Percentiles rank a stretch among this genome's conserved stretches.
Conservation (phyloP, 1,140 invertebrate species). For the Zophobas atratus region DNA sequence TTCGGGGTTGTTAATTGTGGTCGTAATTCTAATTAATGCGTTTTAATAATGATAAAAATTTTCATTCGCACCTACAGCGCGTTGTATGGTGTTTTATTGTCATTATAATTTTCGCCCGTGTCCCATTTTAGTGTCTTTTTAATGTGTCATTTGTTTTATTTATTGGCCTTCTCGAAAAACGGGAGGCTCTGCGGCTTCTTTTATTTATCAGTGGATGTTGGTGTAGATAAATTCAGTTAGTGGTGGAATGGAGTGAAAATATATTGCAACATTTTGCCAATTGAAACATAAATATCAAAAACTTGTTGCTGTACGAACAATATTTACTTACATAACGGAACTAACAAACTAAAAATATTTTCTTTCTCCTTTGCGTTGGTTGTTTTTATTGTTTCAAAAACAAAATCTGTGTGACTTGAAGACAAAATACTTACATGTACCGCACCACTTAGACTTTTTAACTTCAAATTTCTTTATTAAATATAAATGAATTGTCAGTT, state of each 20-base stretch:
- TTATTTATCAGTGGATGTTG: slow-evolving; percentile 27
- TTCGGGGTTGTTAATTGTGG: slow-evolving; percentile 28
- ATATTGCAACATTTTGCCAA: neutral
- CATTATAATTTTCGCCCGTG: slow-evolving; percentile 31
- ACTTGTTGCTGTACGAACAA: too few species aligned
- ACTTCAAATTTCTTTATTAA: too few species aligned
- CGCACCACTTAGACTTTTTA: too few species aligned
- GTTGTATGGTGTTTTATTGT: slow-evolving; percentile 29
- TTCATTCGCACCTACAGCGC: slow-evolving; percentile 30
- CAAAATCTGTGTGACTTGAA: too few species aligned
- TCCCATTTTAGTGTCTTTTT: slow-evolving; percentile 33
- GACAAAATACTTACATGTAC: too few species aligned
- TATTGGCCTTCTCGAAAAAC: slow-evolving; percentile 15
- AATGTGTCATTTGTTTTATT: slow-evolving; percentile 38
- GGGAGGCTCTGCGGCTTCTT: slow-evolving; percentile 8
- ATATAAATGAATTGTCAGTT: too few species aligned
- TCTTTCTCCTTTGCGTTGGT: too few species aligned
- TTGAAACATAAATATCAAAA: too few species aligned
- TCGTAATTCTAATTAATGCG: slow-evolving; percentile 30
- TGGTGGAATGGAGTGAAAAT: neutral
- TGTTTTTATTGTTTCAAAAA: too few species aligned
- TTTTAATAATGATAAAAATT: slow-evolving; percentile 44
- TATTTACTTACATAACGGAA: too few species aligned
- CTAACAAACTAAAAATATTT: too few species aligned
- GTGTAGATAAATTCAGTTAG: neutral